Evolutionary conservation across 1,140 invertebrate genomes (phyloP), one percentile per base, ranked within the genome.

Genomic region (Ostrea edulis): DNA sequence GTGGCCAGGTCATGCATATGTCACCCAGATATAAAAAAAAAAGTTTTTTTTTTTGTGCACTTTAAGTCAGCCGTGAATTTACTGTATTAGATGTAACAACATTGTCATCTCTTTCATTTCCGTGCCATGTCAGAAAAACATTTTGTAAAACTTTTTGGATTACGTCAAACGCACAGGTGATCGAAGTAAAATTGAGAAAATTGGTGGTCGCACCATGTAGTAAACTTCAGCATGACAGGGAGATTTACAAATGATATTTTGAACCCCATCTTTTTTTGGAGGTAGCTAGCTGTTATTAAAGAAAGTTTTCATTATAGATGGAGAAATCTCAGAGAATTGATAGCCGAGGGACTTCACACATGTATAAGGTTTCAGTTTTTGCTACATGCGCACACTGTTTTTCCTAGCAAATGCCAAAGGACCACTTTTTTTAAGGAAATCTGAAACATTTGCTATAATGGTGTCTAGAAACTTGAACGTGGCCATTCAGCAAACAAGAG

Each of bases 101-200:
- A 77, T 77, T 77, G 68, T 77, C 68, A 77, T 77, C 68, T 25
- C 9, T 25, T 77, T 77, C 68, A 77, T 77, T 77, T 77, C 68
- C 68, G 68, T 77, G 68, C 25, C 68, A 29, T 77, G 25, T 25
- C 12, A 77, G 68, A 77, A 77, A 77, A 77, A 77, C 68, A 77
- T 77, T 77, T 77, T 77, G 68, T 77, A 29, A 77, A 35, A 35
- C 68, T 35, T 29, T 25, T 77, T 35, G 29, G 68, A 77, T 77
- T 77, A 77, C 68, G 68, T 77, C 68, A 77, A 77, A 77, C 68
- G 8, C 68, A 77, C 68, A 77, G 68, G 68, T 77, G 68, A 77
- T 77, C 29, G 68, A 77, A 77, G 68, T 22, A 35, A 35, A 25
- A 68, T n/a, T n/a, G 25, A 71, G 29, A 35, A 77, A 14, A 14